Evolutionary conservation across 2,888 invertebrate genomes (phyloP).

Genomic region (Sesia bembeciformis): DNA sequence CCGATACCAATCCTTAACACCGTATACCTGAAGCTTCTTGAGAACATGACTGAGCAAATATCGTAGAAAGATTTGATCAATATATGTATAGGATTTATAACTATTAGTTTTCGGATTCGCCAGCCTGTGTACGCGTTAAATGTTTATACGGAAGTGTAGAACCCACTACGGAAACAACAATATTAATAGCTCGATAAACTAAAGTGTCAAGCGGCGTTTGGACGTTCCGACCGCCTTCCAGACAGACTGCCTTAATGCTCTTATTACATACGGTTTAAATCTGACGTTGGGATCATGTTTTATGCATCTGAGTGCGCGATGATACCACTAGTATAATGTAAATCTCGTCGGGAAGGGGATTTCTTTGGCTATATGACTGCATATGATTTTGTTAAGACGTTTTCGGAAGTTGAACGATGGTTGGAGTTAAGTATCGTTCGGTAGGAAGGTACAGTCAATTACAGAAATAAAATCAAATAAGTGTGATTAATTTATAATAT

Average conservation of each 20-base stretch:
- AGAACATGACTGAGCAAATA: no score
- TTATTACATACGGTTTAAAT: constrained; percentile 72
- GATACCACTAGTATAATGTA: constrained; percentile 63
- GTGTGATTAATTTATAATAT: no score
- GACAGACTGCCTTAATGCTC: constrained; percentile 54
- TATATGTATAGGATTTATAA: no score
- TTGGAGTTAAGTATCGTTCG: no score
- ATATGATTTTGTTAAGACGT: constrained; percentile 40
- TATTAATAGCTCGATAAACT: background rate
- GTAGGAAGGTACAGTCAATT: no score
- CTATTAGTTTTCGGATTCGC: no score
- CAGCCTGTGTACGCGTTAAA: no score
- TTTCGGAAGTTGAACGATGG: constrained; percentile 18
- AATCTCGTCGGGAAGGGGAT: constrained; percentile 53
- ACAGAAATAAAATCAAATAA: no score
- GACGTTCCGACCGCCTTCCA: constrained; percentile 31
- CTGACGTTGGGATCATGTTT: constrained; percentile 70
- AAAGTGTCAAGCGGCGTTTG: background rate
- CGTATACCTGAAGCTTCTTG: no score
- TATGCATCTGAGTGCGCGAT: constrained; percentile 68
- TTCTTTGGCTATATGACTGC: constrained; percentile 49
- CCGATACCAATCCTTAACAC: no score
- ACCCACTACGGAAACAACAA: background rate
- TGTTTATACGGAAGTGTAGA: no score
- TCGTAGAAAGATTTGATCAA: no score